Percentiles rank a stretch among this genome's conserved stretches.
Evolutionary conservation across 2,113 vertebrate genomes (phyloP).

Genomic region (Oryzias melastigma): DNA sequence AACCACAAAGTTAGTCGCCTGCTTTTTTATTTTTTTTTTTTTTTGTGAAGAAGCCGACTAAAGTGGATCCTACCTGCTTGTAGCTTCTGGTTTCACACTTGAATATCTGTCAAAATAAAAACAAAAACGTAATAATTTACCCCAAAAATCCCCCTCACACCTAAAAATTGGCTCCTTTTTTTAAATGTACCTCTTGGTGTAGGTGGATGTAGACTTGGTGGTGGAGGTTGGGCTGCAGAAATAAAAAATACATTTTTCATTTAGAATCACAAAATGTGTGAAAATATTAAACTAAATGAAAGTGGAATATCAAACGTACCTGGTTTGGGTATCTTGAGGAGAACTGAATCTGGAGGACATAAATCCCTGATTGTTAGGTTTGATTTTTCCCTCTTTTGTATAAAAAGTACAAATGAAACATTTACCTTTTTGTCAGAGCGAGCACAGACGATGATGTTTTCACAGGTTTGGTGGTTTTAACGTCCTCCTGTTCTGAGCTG

Average conservation of each 20-base stretch:
- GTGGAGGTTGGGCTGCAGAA: constrained; percentile 30
- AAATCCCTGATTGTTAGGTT: neutral
- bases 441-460: constrained; percentile 54
- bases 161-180: no score
- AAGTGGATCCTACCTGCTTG: constrained; percentile 33
- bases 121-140: neutral
- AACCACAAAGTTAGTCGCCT: neutral
- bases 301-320: constrained; percentile 43
- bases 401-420: neutral
- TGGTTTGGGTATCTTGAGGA: constrained; percentile 48
- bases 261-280: no score
- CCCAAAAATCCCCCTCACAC: no score
- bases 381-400: neutral
- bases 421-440: constrained; percentile 66
- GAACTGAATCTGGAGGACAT: constrained; percentile 59
- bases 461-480: constrained; percentile 14
- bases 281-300: no score
- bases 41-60: neutral
- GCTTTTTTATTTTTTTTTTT: neutral
- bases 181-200: constrained; percentile 46
- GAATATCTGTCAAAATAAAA: constrained; percentile 31
- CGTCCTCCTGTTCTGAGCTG: constrained; percentile 35
- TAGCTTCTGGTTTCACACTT: constrained; percentile 15
- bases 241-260: neutral
- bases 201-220: constrained; percentile 19